A percentile compares a stretch with the other conserved stretches of the same genome.
Evolutionary conservation across 2,797 vertebrate species (phyloP).

Genomic region (Onychomys leucogaster): DNA sequence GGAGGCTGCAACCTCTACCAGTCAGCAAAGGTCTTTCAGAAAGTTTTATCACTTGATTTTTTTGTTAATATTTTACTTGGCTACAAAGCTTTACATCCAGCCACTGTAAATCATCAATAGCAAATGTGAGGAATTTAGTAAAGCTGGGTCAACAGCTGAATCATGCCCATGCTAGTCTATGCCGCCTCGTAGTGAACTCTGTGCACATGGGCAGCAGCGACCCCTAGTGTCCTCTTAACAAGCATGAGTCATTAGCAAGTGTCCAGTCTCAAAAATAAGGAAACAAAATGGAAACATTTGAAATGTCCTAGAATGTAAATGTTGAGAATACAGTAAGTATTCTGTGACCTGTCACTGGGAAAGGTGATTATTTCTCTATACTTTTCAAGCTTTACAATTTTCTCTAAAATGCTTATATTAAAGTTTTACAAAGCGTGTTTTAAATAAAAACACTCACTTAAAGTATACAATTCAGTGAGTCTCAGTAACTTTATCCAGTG

Average conservation of each 20-base stretch:
- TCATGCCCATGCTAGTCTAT: too few species aligned
- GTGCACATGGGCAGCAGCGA: background rate
- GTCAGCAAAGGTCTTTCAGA: background rate
- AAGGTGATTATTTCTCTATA: background rate
- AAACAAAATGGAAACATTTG: background rate
- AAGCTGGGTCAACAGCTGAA: background rate
- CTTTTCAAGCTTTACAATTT: constrained; percentile 22
- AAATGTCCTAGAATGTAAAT: background rate
- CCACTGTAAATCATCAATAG: background rate
- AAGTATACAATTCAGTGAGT: background rate
- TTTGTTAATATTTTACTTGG: background rate
- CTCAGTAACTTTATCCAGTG: background rate
- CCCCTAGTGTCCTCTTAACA: background rate
- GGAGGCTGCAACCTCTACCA: background rate
- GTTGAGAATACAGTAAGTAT: background rate
- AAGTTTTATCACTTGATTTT: background rate
- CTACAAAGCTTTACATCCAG: background rate
- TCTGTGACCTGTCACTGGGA: background rate
- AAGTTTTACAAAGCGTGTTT: background rate
- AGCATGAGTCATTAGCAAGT: background rate
- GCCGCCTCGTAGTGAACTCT: background rate
- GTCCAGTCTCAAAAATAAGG: background rate
- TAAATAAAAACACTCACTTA: background rate
- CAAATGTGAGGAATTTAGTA: background rate
- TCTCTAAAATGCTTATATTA: background rate